Conservation (phyloP, 2,113 vertebrate species). For the Phodopus roborovskii region DNA sequence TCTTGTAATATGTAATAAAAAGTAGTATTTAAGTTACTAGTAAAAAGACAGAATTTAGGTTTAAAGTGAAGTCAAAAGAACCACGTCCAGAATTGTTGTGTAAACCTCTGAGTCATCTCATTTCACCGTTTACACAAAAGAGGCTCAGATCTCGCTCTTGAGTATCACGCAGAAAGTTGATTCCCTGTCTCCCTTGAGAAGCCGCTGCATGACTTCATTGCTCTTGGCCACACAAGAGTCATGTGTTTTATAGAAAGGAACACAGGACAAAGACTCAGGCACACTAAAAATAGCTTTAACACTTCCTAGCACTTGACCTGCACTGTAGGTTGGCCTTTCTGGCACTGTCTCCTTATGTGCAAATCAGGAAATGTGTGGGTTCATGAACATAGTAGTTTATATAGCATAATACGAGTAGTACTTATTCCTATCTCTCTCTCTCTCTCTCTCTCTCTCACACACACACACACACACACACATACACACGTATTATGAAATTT, state of each 20-base stretch:
- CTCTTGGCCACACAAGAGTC: conserved; percentile 19
- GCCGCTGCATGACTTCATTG: conserved; percentile 36
- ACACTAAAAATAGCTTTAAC: conserved; percentile 9
- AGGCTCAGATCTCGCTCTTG: conserved; percentile 47
- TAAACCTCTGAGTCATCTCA: conserved; percentile 45
- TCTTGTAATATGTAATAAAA: not conserved
- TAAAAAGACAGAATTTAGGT: not conserved
- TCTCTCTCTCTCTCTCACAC: no score
- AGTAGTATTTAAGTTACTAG: not conserved
- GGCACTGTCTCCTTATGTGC: not conserved
- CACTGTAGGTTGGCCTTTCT: not conserved
- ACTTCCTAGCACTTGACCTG: not conserved
- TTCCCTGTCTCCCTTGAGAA: conserved; percentile 37
- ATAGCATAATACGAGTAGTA: not conserved
- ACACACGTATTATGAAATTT: not conserved
- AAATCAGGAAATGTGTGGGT: not conserved
- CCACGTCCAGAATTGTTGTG: not conserved
- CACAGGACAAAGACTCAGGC: not conserved
- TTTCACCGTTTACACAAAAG: conserved; percentile 24
- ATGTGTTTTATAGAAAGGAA: conserved; percentile 21
- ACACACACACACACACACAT: not conserved
- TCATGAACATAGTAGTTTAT: not conserved
- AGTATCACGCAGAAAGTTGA: conserved; percentile 53
- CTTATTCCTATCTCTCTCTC: not conserved
- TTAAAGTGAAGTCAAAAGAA: conserved; percentile 49